phyloP scores from a whole-genome alignment of 1,140 invertebrate species.

The Prorops nasuta region DNA sequence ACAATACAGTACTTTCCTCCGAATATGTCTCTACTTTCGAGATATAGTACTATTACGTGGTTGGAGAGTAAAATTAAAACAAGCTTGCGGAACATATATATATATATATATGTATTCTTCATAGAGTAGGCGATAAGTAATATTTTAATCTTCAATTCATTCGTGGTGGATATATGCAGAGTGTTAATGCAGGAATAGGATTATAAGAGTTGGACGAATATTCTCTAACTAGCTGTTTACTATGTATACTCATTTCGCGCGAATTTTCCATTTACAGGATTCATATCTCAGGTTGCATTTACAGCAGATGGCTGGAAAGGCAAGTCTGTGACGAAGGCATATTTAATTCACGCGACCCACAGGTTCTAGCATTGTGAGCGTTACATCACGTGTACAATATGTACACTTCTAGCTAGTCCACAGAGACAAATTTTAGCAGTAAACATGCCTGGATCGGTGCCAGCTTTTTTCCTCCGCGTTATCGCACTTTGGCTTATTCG shows the following conservation, averaged over 20 bases:
- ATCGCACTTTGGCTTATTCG: constrained; percentile 34
- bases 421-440: constrained; percentile 36
- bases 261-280: constrained; percentile 20
- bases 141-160: too few relatives aligned
- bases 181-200: too few relatives aligned
- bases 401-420: constrained; percentile 19
- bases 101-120: too few relatives aligned
- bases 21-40: too few relatives aligned
- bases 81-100: too few relatives aligned
- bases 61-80: too few relatives aligned
- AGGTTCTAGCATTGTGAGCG: constrained; percentile 19
- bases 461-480: constrained; percentile 24
- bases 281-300: constrained; percentile 18
- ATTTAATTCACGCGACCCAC: constrained; percentile 23
- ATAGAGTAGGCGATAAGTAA: too few relatives aligned
- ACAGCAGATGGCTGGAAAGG: constrained; percentile 16
- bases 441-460: constrained; percentile 35
- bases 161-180: too few relatives aligned
- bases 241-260: not conserved
- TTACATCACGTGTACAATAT: constrained; percentile 19
- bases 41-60: too few relatives aligned
- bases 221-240: too few relatives aligned
- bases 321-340: constrained; percentile 22
- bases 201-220: too few relatives aligned
- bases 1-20: too few relatives aligned